Evolutionary conservation across 2,797 vertebrate genomes (phyloP).

Genomic region (Pampus argenteus): DNA sequence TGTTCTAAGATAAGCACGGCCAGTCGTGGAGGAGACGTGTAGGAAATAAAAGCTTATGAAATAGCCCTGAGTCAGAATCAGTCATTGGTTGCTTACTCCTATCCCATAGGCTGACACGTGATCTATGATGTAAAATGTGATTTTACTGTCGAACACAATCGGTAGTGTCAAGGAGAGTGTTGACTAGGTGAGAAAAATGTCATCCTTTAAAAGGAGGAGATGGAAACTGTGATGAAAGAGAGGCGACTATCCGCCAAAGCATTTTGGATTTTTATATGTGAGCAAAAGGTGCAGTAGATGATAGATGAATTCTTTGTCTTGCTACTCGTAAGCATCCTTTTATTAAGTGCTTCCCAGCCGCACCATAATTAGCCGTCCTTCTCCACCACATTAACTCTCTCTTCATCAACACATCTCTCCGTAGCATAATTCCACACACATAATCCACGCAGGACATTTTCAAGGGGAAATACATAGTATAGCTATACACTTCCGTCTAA

Average conservation of each 20-base stretch:
- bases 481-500: slow-evolving; percentile 22
- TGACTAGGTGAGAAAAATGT: slow-evolving; percentile 64
- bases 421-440: slow-evolving; percentile 19
- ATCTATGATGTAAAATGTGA: slow-evolving; percentile 75
- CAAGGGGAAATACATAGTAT: slow-evolving; percentile 11
- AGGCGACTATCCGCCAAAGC: slow-evolving; percentile 45
- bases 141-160: slow-evolving; percentile 80
- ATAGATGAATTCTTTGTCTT: slow-evolving; percentile 53
- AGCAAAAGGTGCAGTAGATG: slow-evolving; percentile 43
- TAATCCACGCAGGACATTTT: slow-evolving; percentile 43
- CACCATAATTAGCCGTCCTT: slow-evolving; percentile 50
- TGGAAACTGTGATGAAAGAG: slow-evolving; percentile 48
- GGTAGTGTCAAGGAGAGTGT: slow-evolving; percentile 64
- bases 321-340: slow-evolving; percentile 38
- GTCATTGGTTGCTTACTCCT: slow-evolving; percentile 57
- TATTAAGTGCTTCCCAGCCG: slow-evolving; percentile 48
- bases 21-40: no score
- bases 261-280: slow-evolving; percentile 46
- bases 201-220: slow-evolving; percentile 44
- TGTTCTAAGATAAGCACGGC: no score
- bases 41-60: slow-evolving; percentile 68
- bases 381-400: slow-evolving; percentile 35
- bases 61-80: slow-evolving; percentile 66
- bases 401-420: slow-evolving; percentile 41
- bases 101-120: slow-evolving; percentile 63